Evolutionary conservation across 2,797 vertebrate species (phyloP).

Genomic region (Sebastes taczanowskii): DNA sequence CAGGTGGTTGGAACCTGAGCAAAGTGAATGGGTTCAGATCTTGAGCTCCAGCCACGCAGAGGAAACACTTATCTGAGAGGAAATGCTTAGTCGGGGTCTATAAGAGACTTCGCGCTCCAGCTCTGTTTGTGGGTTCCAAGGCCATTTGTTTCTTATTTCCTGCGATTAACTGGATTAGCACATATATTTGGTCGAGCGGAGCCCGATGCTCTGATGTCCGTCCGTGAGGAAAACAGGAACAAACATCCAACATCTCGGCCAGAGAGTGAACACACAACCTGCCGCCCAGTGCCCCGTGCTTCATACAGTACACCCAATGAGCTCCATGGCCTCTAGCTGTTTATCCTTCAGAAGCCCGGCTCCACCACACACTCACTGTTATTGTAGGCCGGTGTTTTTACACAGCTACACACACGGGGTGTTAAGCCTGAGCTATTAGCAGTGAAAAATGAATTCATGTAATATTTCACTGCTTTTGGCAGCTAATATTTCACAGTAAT

Average conservation of each 20-base stretch:
- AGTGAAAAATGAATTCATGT: background rate
- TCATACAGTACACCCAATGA: slow-evolving; percentile 1
- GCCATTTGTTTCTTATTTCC: slow-evolving; percentile 69
- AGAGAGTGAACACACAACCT: slow-evolving; percentile 6
- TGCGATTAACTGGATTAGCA: slow-evolving; percentile 55
- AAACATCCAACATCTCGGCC: slow-evolving; percentile 40
- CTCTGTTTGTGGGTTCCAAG: slow-evolving; percentile 41
- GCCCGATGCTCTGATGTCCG: slow-evolving; percentile 41
- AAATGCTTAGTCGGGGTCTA: slow-evolving; percentile 45
- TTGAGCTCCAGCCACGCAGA: slow-evolving; percentile 15
- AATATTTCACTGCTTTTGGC: background rate
- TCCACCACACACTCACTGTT: slow-evolving; percentile 13
- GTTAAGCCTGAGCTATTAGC: background rate
- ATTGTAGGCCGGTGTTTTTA: background rate
- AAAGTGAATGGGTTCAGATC: slow-evolving; percentile 19
- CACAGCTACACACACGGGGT: background rate
- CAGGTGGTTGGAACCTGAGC: background rate
- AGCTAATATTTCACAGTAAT: background rate
- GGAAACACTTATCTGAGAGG: slow-evolving; percentile 53
- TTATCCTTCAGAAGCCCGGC: slow-evolving; percentile 15
- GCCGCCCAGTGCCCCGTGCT: background rate
- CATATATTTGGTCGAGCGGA: slow-evolving; percentile 42
- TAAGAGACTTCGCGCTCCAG: slow-evolving; percentile 21
- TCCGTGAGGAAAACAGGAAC: slow-evolving; percentile 53
- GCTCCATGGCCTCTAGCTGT: slow-evolving; percentile 36